Evolutionary conservation across 2,797 vertebrate species (phyloP), one percentile per base, ranked within the genome.

Genomic region (Micropoecilia bifurca): DNA sequence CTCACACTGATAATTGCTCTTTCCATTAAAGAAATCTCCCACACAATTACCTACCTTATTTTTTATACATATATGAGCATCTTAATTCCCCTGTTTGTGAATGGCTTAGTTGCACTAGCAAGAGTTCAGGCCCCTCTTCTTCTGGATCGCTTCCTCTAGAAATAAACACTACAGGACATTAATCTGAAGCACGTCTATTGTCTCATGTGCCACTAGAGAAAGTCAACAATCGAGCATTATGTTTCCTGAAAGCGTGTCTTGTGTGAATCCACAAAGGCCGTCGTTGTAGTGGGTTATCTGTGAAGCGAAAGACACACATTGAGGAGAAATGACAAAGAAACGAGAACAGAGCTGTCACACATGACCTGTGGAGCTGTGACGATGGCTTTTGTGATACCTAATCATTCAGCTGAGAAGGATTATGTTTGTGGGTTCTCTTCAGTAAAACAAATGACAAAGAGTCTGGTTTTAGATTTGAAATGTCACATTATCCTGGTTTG

Each of bases 191-290:
- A 92, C 91, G 88, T 95, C 93, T 95, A 94, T 95, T 94, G 95
- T 96, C 82, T 95, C 92, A 94, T 92, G 85, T 91, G 90, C 87
- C 86, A 93, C 88, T 91, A 93, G 91, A 95, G 95, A 97, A 96
- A 97, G 95, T 95, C 96, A 97, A 98, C 97, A 98, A 97, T 96
- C 94, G 92, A 91, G 95, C 92, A 92, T 95, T 97, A 95, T 97
- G 93, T 95, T 88, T 93, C 88, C 91, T 97, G 95, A 98, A 97
- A 97, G 94, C 93, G 89, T 90, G 94, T 96, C 94, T 97, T 98
- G 97, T 97, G 87, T 90, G 92, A 91, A 92, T 87, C 92, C 95
- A 98, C 97, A 99, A 97, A 97, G 97, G 95, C 88, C 68, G n/a
- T 84, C 90, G 92, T 97, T 97, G 96, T 97, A 95, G 76, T 95